A percentile compares a stretch with the other conserved stretches of the same genome.
phyloP scores from a whole-genome alignment of 2,113 vertebrate genomes.

The Melanotaenia duboulayi region DNA sequence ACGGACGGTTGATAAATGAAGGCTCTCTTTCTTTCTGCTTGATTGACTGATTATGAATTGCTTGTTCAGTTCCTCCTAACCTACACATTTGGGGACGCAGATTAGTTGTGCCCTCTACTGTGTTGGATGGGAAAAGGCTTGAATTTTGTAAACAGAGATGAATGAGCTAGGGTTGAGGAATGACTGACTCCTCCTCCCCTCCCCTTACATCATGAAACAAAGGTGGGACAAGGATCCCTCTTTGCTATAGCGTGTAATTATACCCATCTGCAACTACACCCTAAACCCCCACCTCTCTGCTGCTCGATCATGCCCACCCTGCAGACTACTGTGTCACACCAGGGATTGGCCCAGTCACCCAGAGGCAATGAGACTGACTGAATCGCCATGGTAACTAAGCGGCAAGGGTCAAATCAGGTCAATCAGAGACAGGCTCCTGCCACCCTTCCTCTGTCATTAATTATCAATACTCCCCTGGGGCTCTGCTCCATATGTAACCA shows the following conservation, averaged over 20 bases:
- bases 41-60: slow-evolving; percentile 18
- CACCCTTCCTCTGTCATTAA: slow-evolving; percentile 75
- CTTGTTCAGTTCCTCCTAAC: slow-evolving; percentile 4
- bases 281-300: slow-evolving; percentile 10
- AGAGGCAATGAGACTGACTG: slow-evolving; percentile 55
- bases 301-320: slow-evolving; percentile 54
- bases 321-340: slow-evolving; percentile 62
- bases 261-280: slow-evolving; percentile 65
- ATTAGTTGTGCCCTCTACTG: slow-evolving; percentile 51
- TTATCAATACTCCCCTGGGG: slow-evolving; percentile 72
- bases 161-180: neutral
- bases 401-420: slow-evolving; percentile 70
- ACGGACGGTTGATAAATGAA: too few relatives aligned
- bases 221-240: slow-evolving; percentile 66
- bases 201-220: slow-evolving; percentile 53
- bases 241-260: slow-evolving; percentile 67
- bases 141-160: slow-evolving; percentile 21
- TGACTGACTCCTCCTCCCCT: neutral
- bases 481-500: slow-evolving; percentile 44
- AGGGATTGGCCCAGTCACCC: slow-evolving; percentile 64
- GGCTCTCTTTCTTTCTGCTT: neutral
- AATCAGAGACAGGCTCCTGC: slow-evolving; percentile 72
- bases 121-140: neutral
- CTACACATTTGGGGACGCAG: neutral
- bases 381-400: slow-evolving; percentile 61